These are phyloP conservation scores for Caligus rogercresseyi DNA, from an alignment of 1,140 invertebrate species.

Conservation along the genomic window DNA sequence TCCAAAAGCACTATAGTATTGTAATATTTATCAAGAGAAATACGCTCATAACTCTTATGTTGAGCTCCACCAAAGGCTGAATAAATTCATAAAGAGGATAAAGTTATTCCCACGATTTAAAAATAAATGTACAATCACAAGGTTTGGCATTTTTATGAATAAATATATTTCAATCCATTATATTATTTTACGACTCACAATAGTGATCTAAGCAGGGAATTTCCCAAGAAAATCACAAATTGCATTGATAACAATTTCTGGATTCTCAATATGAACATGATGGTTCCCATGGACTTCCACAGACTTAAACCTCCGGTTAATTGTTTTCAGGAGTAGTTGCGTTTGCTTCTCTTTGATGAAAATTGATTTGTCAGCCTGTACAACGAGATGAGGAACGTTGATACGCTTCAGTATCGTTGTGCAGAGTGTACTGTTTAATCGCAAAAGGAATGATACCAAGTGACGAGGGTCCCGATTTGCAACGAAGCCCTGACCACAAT, in stretches of 20 bases:
- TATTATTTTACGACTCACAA: too few relatives aligned
- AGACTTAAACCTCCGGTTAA: slow-evolving; percentile 36
- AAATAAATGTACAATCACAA: too few relatives aligned
- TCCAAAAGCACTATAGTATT: too few relatives aligned
- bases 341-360: neutral
- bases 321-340: neutral
- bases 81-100: too few relatives aligned
- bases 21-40: too few relatives aligned
- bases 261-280: slow-evolving; percentile 61
- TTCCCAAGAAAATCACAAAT: slow-evolving; percentile 1
- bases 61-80: too few relatives aligned
- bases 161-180: too few relatives aligned
- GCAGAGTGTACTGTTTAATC: neutral
- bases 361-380: neutral
- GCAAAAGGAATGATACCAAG: neutral
- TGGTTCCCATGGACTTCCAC: slow-evolving; percentile 56
- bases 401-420: neutral
- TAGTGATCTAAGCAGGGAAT: neutral
- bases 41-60: too few relatives aligned
- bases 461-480: neutral
- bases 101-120: too few relatives aligned
- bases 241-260: slow-evolving; percentile 40
- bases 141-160: too few relatives aligned
- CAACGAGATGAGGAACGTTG: neutral
- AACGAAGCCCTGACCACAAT: neutral